phyloP scores from a whole-genome alignment of 1,140 invertebrate genomes.

The Oncopodura yosiiana region DNA sequence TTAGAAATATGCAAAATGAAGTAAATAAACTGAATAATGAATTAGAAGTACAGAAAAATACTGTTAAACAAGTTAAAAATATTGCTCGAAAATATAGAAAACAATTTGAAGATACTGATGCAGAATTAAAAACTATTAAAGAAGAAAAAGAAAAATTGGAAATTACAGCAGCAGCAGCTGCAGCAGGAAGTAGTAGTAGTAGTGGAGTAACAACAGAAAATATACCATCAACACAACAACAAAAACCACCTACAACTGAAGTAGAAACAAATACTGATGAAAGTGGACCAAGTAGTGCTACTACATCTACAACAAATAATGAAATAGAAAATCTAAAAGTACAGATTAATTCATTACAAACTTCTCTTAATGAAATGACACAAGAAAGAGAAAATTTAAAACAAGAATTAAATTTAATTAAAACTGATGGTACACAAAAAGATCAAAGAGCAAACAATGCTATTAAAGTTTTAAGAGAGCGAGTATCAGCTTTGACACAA shows the following conservation, averaged over 20 bases:
- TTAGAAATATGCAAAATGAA: slow-evolving; percentile 52
- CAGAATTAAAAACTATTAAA: slow-evolving; percentile 49
- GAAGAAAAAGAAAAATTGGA: slow-evolving; percentile 34
- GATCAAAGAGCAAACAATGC: slow-evolving; percentile 63
- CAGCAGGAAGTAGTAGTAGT: slow-evolving; percentile 40
- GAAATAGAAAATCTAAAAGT: slow-evolving; percentile 38
- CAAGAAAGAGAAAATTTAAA: slow-evolving; percentile 49
- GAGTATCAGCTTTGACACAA: slow-evolving; percentile 58
- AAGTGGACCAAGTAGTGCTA: slow-evolving; percentile 41
- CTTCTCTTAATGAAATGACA: slow-evolving; percentile 50
- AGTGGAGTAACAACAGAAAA: slow-evolving; percentile 40
- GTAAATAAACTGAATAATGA: slow-evolving; percentile 64
- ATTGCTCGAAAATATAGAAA: slow-evolving; percentile 88
- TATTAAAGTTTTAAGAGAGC: slow-evolving; percentile 58
- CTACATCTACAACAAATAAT: slow-evolving; percentile 42
- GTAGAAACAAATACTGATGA: background rate
- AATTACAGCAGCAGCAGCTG: slow-evolving; percentile 41
- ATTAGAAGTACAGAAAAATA: slow-evolving; percentile 47
- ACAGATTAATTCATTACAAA: slow-evolving; percentile 19
- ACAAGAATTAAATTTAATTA: slow-evolving; percentile 59
- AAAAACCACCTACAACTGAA: slow-evolving; percentile 24
- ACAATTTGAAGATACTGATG: slow-evolving; percentile 66
- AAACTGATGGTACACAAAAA: slow-evolving; percentile 52
- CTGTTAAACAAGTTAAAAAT: slow-evolving; percentile 47
- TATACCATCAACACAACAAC: slow-evolving; percentile 43